Percentiles rank a stretch among this genome's conserved stretches.
Evolutionary conservation across 1,140 invertebrate species (phyloP).

Genomic region (Cataglyphis hispanica): DNA sequence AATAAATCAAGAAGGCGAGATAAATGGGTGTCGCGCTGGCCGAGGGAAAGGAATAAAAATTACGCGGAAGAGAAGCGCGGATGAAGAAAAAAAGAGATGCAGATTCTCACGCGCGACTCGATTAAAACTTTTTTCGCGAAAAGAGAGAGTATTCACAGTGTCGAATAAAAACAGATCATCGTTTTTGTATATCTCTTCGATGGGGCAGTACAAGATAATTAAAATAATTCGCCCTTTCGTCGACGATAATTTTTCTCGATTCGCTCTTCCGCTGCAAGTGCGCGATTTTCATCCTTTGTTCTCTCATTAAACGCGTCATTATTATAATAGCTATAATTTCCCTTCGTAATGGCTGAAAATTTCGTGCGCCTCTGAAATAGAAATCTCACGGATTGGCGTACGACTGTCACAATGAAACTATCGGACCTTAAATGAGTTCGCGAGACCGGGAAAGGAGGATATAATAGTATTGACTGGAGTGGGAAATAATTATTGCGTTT

Average conservation of each 20-base stretch:
- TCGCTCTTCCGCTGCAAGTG: neutral
- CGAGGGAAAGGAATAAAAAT: slow-evolving; percentile 39
- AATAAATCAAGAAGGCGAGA: slow-evolving; percentile 57
- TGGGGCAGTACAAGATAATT: slow-evolving; percentile 36
- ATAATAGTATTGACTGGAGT: slow-evolving; percentile 17
- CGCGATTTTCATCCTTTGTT: slow-evolving; percentile 20
- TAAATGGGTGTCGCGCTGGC: slow-evolving; percentile 41
- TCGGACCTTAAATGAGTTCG: slow-evolving; percentile 34
- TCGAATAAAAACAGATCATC: slow-evolving; percentile 28
- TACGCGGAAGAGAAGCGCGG: neutral
- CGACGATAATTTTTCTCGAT: slow-evolving; percentile 40
- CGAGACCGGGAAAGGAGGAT: neutral
- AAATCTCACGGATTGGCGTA: slow-evolving; percentile 53
- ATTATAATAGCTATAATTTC: slow-evolving; percentile 58
- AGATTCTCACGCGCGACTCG: neutral
- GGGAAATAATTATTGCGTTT: slow-evolving; percentile 39
- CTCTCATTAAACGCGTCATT: slow-evolving; percentile 53
- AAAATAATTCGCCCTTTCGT: slow-evolving; percentile 46
- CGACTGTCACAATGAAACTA: slow-evolving; percentile 33
- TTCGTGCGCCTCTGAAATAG: slow-evolving; percentile 39
- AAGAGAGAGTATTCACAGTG: neutral
- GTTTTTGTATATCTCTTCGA: neutral
- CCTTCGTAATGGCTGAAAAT: slow-evolving; percentile 47
- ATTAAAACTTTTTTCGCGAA: slow-evolving; percentile 50
- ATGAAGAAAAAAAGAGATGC: neutral